Evolutionary conservation across 2,797 vertebrate species (phyloP).

Genomic region (Novumbra hubbsi): DNA sequence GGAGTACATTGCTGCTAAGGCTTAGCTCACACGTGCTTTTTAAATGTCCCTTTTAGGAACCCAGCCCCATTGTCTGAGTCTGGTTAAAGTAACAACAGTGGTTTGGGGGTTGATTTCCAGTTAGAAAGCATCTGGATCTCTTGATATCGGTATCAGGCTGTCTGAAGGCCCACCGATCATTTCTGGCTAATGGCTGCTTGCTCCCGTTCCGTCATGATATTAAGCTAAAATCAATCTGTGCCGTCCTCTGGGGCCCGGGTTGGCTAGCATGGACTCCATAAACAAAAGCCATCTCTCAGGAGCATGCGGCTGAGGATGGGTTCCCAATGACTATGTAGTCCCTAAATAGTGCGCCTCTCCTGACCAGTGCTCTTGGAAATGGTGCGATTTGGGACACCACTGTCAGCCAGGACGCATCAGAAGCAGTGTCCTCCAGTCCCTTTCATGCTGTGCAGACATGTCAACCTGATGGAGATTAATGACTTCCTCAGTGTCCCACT

Average conservation of each 20-base stretch:
- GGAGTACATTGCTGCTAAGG: conserved; percentile 57
- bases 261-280: conserved; percentile 1
- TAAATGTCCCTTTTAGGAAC: conserved; percentile 42
- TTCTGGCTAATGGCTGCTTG: conserved; percentile 15
- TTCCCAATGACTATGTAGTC: neutral
- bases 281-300: conserved; percentile 23
- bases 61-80: conserved; percentile 10
- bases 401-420: conserved; percentile 27
- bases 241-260: neutral
- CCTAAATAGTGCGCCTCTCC: neutral
- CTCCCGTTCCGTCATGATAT: conserved; percentile 10
- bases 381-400: conserved; percentile 24
- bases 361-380: neutral
- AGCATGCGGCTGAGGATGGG: conserved; percentile 30
- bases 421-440: conserved; percentile 15
- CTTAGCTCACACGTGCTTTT: conserved; percentile 50
- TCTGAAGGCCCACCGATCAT: neutral
- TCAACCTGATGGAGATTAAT: conserved; percentile 73
- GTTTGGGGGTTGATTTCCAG: neutral
- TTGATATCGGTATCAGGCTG: conserved; percentile 11
- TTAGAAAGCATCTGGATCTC: neutral
- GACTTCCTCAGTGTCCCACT: conserved; percentile 64
- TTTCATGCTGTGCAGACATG: conserved; percentile 43
- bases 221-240: conserved; percentile 1
- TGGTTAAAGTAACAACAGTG: conserved; percentile 18